Base-by-base conservation (phyloP, 1,140 invertebrate species). In the Sycobia sp. region DNA sequence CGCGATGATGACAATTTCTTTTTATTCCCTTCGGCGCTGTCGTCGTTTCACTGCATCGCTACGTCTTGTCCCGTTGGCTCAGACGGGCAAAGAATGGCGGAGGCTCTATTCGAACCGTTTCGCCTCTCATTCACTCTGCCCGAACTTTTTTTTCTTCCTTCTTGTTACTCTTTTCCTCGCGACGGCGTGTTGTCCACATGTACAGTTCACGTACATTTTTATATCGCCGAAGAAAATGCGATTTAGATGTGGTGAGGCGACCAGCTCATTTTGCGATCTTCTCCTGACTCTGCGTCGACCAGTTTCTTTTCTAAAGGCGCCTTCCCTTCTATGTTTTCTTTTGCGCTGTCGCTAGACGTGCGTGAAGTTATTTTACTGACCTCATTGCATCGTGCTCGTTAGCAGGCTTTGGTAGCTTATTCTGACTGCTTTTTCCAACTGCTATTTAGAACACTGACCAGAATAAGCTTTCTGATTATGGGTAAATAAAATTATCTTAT, bases 1-100 rank as follows among this genome's bases (percentile, higher is more conserved):
- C 65, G 64, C 66, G 66, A 70, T 68, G 72, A 76, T 75, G 76
- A 76, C 74, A 75, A 73, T 76, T 73, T 62, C 68, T 72, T 76
- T 78, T 78, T 77, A 75, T 75, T 69, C 66, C 49, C 46, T 50
- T 65, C 16, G 25, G 39, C 41, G 11, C 23, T 20, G 20, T 2
- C 23, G 36, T 41, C 23, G n/a, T 39, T 13, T 32, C 38, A n/a
- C n/a, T n/a, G 20, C 18, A 34, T 29, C 43, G n/a, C 34, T 51
- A 32, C 62, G 58, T 50, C 43, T 67, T 20, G n/a, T 22, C 44
- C 68, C 57, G 22, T 39, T 59, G 46, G 25, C 27, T n/a, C 29
- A 27, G n/a, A n/a, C n/a, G n/a, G n/a, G n/a, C n/a, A n/a, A n/a
- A n/a, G n/a, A n/a, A n/a, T n/a, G n/a, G n/a, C n/a, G n/a, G n/a